Evolutionary conservation across 2,113 vertebrate genomes (phyloP).

Genomic region (Callionymus lyra): DNA sequence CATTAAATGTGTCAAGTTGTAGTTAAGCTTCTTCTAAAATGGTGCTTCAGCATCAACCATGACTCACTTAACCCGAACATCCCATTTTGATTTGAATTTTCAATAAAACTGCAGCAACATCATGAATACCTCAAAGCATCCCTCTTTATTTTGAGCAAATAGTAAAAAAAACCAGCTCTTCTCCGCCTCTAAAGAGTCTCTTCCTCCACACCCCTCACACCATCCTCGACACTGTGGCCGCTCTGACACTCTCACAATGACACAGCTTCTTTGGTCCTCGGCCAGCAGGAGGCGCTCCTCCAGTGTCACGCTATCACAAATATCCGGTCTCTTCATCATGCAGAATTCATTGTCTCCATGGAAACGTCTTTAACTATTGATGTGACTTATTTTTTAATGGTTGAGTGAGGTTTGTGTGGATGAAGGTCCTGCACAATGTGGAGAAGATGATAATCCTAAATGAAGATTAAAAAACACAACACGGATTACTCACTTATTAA

Average conservation of each 20-base stretch:
- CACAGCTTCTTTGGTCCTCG: constrained; percentile 33
- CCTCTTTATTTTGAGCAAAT: too few species aligned
- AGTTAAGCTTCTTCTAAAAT: too few species aligned
- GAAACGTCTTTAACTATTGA: not conserved
- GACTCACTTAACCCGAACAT: too few species aligned
- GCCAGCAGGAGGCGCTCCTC: constrained; percentile 13
- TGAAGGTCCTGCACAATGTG: not conserved
- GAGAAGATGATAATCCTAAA: constrained; percentile 1
- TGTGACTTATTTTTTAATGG: not conserved
- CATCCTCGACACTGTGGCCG: too few species aligned
- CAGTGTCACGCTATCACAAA: constrained; percentile 4
- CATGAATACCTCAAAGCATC: too few species aligned
- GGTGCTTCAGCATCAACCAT: too few species aligned
- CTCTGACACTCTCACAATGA: constrained; percentile 37
- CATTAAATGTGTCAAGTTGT: too few species aligned
- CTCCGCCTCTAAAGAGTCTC: constrained; percentile 30
- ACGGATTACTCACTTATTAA: too few species aligned
- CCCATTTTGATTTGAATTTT: too few species aligned
- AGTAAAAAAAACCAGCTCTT: constrained; percentile 19
- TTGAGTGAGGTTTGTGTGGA: not conserved
- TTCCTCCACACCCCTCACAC: constrained; percentile 31
- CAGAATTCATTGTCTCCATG: not conserved
- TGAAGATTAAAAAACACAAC: too few species aligned
- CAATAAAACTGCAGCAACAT: too few species aligned
- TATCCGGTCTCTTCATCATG: not conserved